A percentile compares a stretch with the other conserved stretches of the same genome.
phyloP scores from a whole-genome alignment of 2,888 invertebrate genomes.

The Cataglyphis livida region DNA sequence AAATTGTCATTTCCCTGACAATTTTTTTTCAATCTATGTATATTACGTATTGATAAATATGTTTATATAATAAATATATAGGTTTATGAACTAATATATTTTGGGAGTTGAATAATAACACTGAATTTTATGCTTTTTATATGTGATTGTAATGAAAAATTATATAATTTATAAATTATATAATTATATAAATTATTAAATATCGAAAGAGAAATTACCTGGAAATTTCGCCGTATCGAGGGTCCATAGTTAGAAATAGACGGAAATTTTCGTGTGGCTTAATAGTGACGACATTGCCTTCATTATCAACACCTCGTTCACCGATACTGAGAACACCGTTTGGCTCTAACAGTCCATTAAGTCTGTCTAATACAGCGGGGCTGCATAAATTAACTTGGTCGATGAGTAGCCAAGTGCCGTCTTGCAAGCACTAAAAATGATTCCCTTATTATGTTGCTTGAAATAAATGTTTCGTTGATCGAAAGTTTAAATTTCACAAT shows the following conservation, averaged over 20 bases:
- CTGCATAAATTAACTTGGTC: constrained; percentile 98
- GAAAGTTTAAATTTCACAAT: neutral
- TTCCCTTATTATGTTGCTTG: neutral
- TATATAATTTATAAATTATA: neutral
- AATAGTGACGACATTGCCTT: constrained; percentile 91
- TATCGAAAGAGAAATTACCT: constrained; percentile 85
- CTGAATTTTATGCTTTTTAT: neutral
- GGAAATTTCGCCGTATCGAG: constrained; percentile 98
- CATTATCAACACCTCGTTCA: constrained; percentile 93
- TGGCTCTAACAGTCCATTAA: constrained; percentile 98
- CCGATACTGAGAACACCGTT: constrained; percentile 95
- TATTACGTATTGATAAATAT: neutral
- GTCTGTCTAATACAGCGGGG: constrained; percentile 97
- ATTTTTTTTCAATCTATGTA: neutral
- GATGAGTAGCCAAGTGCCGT: constrained; percentile 94
- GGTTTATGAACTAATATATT: neutral
- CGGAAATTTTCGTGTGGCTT: constrained; percentile 96
- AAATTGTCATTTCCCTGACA: neutral
- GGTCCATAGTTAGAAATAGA: constrained; percentile 97
- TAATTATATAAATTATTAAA: neutral
- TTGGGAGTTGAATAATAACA: neutral
- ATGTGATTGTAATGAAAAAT: neutral
- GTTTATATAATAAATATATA: neutral
- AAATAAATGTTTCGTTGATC: constrained; percentile 25
- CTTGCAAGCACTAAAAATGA: constrained; percentile 89